Evolutionary conservation across 2,797 vertebrate species (phyloP), one percentile per base, ranked within the genome.

Genomic region (Arctocebus calabarensis): DNA sequence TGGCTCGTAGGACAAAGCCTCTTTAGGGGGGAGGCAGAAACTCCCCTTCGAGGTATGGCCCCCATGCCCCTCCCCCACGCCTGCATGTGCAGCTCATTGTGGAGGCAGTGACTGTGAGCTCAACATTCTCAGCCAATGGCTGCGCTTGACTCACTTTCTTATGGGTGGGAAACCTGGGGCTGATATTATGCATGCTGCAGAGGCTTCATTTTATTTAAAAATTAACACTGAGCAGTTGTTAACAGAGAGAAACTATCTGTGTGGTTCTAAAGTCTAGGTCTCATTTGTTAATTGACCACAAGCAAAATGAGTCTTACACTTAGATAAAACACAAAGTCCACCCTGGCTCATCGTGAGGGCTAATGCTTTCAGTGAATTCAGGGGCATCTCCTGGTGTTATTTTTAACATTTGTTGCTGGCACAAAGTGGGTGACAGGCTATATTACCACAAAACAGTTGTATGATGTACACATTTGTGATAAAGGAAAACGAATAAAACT

Each of bases 41-140:
- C 57, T 79, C 29, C 82, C 87, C 82, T 70, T 59, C 40, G 34
- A 37, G 23, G 7, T 6, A 23, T 20, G 32, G 48, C 23, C 27
- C 40, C 62, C 40, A 19, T n/a, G 3, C 4, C 14, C 73, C 5
- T 20, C 2, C 8, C 22, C 5, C 27, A 32, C 7, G 0, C 22
- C 37, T 19, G 6, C 64, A 34, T 81, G 16, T 52, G 27, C 4
- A 86, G 66, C 43, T 78, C 86, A 84, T 0, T 84, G 43, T n/a
- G 59, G 32, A 14, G 48, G 3, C 57, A 94, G 91, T 93, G 34
- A 96, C 57, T 97, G 34, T 97, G 97, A 97, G 55, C 68, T 96
- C 95, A 96, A 75, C 74, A 45, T 48, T 59, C 70, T 40, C 62
- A 96, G 82, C 45, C 70, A 85, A 19, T 87, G 52, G 70, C 61